These are phyloP conservation scores for Nymphalis polychloros DNA, from an alignment of 2,888 invertebrate genomes.

Conservation along the genomic window DNA sequence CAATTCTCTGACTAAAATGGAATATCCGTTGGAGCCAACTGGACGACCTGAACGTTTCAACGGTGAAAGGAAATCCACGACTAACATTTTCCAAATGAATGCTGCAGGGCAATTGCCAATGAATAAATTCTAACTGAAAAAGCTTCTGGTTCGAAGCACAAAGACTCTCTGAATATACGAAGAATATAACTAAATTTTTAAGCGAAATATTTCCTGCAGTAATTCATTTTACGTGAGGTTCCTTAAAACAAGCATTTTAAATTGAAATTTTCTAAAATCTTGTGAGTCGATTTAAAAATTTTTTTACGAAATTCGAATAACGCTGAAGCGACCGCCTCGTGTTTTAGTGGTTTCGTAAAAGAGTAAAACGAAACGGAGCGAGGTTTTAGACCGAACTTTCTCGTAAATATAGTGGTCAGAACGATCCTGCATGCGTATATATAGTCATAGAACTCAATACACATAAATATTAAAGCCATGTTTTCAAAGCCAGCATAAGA, in stretches of 20 bases:
- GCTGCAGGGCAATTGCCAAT: constrained; percentile 35
- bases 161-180: constrained; percentile 23
- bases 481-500: constrained; percentile 10
- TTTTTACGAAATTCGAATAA: constrained; percentile 4
- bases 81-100: constrained; percentile 38
- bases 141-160: constrained; percentile 25
- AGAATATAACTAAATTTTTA: constrained; percentile 20
- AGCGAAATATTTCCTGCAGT: constrained; percentile 9
- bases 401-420: constrained; percentile 32
- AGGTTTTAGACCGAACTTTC: constrained; percentile 23
- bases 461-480: constrained; percentile 21
- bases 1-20: constrained; percentile 24
- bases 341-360: constrained; percentile 25
- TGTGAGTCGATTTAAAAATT: constrained; percentile 2
- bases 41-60: constrained; percentile 31
- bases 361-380: constrained; percentile 19
- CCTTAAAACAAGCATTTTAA: constrained; percentile 4
- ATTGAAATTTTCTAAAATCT: constrained; percentile 13
- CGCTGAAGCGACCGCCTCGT: constrained; percentile 3
- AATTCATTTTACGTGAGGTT: not conserved
- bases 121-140: constrained; percentile 34
- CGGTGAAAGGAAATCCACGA: constrained; percentile 34
- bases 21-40: constrained; percentile 29
- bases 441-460: constrained; percentile 17
- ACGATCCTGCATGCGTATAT: constrained; percentile 15